Evolutionary conservation across 2,888 invertebrate genomes (phyloP).

Genomic region (Caradrina clavipalpis): DNA sequence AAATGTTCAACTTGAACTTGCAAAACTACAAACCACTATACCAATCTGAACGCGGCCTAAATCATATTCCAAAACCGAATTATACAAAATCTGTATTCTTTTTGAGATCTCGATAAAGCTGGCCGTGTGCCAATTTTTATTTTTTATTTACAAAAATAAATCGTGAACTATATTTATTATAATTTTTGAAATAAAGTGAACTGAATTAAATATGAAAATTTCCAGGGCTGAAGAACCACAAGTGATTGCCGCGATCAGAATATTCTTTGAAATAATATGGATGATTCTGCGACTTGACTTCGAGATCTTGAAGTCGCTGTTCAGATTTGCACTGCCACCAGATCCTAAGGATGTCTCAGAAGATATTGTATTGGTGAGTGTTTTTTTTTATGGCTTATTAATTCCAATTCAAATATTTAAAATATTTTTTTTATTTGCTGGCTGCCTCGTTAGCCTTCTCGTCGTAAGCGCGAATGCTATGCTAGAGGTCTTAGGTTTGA

Average conservation of each 20-base stretch:
- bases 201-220: conserved; percentile 43
- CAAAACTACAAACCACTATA: no score
- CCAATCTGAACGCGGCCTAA: conserved; percentile 30
- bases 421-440: no score
- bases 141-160: neutral
- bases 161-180: neutral
- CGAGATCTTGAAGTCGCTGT: conserved; percentile 87
- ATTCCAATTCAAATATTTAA: no score
- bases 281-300: conserved; percentile 83
- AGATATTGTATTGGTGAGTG: conserved; percentile 94
- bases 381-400: no score
- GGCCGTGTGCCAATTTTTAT: conserved; percentile 52
- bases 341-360: conserved; percentile 93
- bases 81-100: conserved; percentile 47
- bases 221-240: conserved; percentile 81
- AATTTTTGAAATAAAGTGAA: neutral
- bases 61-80: conserved; percentile 5
- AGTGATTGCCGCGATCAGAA: conserved; percentile 71
- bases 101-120: conserved; percentile 43
- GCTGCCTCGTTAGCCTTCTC: no score
- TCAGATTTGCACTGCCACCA: conserved; percentile 88
- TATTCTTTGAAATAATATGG: conserved; percentile 88
- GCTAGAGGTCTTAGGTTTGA: no score
- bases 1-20: no score
- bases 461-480: no score